Evolutionary conservation across 2,888 invertebrate genomes (phyloP), one percentile per base, ranked within the genome.

Genomic region (Therioaphis trifolii): DNA sequence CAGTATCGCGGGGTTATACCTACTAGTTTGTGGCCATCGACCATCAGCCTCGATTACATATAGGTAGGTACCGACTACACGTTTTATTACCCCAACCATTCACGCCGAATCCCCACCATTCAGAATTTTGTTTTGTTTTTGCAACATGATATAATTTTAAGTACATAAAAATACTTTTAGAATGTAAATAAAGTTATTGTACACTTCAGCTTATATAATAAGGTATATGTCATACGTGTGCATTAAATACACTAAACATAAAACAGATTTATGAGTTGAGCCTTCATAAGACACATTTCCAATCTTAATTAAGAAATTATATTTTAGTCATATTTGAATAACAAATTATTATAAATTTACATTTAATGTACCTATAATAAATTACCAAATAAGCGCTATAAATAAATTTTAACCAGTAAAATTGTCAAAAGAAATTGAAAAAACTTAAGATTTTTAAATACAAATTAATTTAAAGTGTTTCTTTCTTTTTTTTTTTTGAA

Each of bases 1-100:
- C 76, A 77, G 76, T 68, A 21, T 69, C 79, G 14, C 69, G 79
- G 69, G 69, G 69, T 69, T 69, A 68, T 68, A 69, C 69, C 55
- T 69, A 79, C 79, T 79, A 55, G 75, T 75, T 76, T 84, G 29
- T 85, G 85, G 84, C 85, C 84, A 43, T 77, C 46, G 75, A 71
- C 49, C 84, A 77, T 84, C 77, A 84, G 52, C 85, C 84, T 68
- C 84, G 85, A 58, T 69, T 69, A 66, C 69, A 35, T 63, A 76
- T n/a, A n/a, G n/a, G n/a, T n/a, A n/a, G 3, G 12, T 21, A 18
- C n/a, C n/a, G n/a, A n/a, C 61, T 29, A 63, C 63, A 46, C 49
- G 77, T 61, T 79, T 14, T 63, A 27, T 63, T 69, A 69, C 69
- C 69, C 79, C 52, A 24, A 79, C 79, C 79, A 69, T 79, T 79